Evolutionary conservation across 92 coral and sea anemone genomes (phyloP).

Genomic region (Siderastrea radians): DNA sequence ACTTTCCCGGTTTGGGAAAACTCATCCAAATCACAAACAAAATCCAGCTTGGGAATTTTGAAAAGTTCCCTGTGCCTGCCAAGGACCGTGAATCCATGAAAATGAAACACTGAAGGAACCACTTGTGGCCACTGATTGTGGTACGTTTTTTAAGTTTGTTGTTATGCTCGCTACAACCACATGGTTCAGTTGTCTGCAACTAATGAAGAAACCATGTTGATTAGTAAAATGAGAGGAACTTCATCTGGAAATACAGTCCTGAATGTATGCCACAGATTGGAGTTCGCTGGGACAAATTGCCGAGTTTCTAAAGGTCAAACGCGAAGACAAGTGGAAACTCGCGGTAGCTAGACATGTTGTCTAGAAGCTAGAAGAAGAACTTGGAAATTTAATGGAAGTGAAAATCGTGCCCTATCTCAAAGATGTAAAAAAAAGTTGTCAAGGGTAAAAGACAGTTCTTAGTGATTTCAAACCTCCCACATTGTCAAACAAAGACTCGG

Average conservation of each 20-base stretch:
- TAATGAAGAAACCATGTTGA: neutral
- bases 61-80: slow-evolving; percentile 1
- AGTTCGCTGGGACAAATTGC: slow-evolving; percentile 4
- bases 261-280: neutral
- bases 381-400: neutral
- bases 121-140: neutral
- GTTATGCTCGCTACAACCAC: slow-evolving; percentile 21
- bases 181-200: neutral
- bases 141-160: neutral
- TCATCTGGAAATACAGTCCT: neutral
- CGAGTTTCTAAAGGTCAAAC: slow-evolving; percentile 4
- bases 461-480: slow-evolving; percentile 13
- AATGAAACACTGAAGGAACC: neutral
- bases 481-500: slow-evolving; percentile 4
- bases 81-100: neutral
- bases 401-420: slow-evolving; percentile 28
- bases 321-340: neutral
- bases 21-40: neutral
- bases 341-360: slow-evolving; percentile 6
- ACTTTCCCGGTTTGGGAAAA: slow-evolving; percentile 19
- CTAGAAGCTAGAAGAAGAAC: slow-evolving; percentile 8
- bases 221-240: slow-evolving; percentile 5
- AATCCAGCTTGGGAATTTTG: neutral
- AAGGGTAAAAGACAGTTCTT: neutral
- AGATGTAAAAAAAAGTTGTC: slow-evolving; percentile 1